These are phyloP conservation scores for Picus viridis DNA, from an alignment of 2,797 vertebrate genomes.

Conservation along the genomic window DNA sequence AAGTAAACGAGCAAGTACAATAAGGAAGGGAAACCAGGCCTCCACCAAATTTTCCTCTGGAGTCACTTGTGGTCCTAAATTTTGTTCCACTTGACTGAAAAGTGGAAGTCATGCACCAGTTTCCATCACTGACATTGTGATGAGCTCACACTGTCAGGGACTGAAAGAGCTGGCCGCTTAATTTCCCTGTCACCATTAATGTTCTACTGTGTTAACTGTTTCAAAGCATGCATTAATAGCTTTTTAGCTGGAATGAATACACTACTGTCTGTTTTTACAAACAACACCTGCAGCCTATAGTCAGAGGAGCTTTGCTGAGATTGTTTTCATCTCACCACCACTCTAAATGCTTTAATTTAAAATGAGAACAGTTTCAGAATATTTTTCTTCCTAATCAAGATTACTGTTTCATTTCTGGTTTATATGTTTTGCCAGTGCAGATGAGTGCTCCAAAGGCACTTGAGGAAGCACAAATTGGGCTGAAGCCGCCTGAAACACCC, in stretches of 20 bases:
- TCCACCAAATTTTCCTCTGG: background rate
- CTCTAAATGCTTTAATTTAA: background rate
- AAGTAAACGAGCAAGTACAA: background rate
- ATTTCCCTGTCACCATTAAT: background rate
- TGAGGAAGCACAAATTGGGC: background rate
- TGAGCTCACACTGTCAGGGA: background rate
- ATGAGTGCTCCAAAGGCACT: background rate
- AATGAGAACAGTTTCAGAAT: background rate
- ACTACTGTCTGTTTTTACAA: background rate
- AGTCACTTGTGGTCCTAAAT: background rate
- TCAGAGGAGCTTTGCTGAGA: background rate
- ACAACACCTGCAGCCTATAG: background rate
- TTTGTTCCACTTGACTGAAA: slow-evolving; percentile 14
- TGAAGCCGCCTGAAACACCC: background rate
- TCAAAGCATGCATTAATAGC: background rate
- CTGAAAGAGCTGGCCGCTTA: background rate
- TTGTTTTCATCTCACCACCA: background rate
- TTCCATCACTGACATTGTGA: background rate
- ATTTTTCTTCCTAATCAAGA: background rate
- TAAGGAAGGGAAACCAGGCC: background rate
- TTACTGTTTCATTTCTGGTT: background rate
- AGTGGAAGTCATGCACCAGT: background rate
- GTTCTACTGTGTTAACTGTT: background rate
- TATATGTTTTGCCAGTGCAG: background rate
- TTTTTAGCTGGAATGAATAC: background rate